Evolutionary conservation across 2,888 invertebrate genomes (phyloP), one percentile per base, ranked within the genome.

Genomic region (Pseudolycoriella hygida): DNA sequence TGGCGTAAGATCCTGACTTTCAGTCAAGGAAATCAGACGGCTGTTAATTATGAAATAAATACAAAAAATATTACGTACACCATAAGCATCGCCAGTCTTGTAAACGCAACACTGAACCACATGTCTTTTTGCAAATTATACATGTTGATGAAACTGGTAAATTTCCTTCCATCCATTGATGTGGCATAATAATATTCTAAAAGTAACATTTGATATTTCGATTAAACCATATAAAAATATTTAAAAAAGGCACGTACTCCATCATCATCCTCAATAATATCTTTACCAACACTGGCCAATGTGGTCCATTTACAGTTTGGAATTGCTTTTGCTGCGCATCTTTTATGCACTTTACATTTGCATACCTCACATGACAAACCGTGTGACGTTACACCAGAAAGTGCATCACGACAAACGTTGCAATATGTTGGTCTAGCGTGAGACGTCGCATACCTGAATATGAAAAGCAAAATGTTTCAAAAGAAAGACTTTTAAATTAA

Each of bases 121-220:
- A 96, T 8, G 88, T 93, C 67, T 90, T 90, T 60, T 93, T 93
- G 68, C 96, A 97, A 49, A 88, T 76, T 51, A 76, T 74, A 65
- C 96, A 97, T 64, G 89, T 85, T 49, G 93, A 83, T 46, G 92
- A 87, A 46, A 94, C 93, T 3, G 94, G 92, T 52, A 96, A 69
- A 67, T 96, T 96, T 37, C 96, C 94, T 64, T 94, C 94, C 73
- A 96, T 74, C 96, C 96, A 97, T 60, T 97, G 96, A 67, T 97
- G 96, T 12, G 93, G 93, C 89, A 94, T 92, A 52, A 81, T 80
- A 56, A 88, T 83, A 60, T 77, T 83, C 82, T 83, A 31, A 20
- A 2, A 44, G n/a, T n/a, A n/a, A n/a, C n/a, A n/a, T 30, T 30
- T 30, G 6, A 10, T 30, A 10, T 30, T 30, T 30, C 6, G 11